These are phyloP conservation scores for Arrhopalites spinosus DNA, from an alignment of 2,888 invertebrate species.

Conservation along the genomic window DNA sequence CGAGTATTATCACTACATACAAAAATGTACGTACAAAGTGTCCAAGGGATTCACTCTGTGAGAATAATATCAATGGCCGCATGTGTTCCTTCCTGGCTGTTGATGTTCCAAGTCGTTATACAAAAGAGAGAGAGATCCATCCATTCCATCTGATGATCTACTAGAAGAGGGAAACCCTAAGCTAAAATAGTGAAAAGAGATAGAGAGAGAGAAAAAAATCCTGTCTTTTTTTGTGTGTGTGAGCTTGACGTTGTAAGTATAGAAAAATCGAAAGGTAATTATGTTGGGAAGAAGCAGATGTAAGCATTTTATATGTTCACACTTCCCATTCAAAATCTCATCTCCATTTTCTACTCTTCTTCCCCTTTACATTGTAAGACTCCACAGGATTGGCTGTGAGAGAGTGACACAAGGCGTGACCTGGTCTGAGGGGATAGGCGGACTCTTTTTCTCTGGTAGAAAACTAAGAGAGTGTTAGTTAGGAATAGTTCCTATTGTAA, in stretches of 20 bases:
- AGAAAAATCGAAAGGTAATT: slow-evolving; percentile 45
- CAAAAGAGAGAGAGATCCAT: background rate
- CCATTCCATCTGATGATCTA: background rate
- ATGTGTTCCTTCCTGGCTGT: slow-evolving; percentile 9
- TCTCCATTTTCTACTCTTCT: slow-evolving; percentile 22
- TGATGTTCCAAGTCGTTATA: slow-evolving; percentile 9
- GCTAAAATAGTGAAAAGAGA: background rate
- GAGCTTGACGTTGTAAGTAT: background rate
- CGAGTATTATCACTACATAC: background rate
- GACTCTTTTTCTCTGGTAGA: background rate
- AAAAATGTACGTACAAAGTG: background rate
- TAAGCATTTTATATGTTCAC: slow-evolving; percentile 53
- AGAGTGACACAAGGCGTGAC: slow-evolving; percentile 16
- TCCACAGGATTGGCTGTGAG: slow-evolving; percentile 1
- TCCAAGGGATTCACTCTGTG: background rate
- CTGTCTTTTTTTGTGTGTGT: background rate
- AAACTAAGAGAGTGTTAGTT: too few relatives aligned
- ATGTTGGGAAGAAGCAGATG: slow-evolving; percentile 50
- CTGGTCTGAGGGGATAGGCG: slow-evolving; percentile 16
- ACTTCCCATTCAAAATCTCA: slow-evolving; percentile 39
- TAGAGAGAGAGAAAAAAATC: slow-evolving; percentile 6
- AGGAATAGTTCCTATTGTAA: background rate
- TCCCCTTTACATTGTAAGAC: too few relatives aligned
- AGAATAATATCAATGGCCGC: slow-evolving; percentile 8
- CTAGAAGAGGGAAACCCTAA: background rate